Conservation (phyloP, 2,888 invertebrate species). For the Melinaea marsaeus region DNA sequence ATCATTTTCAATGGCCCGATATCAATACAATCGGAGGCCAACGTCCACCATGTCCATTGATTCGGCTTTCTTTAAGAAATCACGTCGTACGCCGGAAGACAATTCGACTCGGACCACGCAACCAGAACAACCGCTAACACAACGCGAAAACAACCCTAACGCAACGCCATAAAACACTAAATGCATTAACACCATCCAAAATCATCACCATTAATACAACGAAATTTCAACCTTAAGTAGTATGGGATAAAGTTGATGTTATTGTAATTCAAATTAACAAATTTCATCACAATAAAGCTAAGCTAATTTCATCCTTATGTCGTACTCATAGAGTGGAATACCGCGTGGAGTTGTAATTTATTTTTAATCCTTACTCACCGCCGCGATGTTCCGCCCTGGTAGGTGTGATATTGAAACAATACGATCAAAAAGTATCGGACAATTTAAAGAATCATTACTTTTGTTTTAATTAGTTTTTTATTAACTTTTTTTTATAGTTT, state of each 20-base stretch:
- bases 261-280: slow-evolving; percentile 2
- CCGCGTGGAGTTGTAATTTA: slow-evolving; percentile 33
- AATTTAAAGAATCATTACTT: too few relatives aligned
- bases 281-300: too few relatives aligned
- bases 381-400: slow-evolving; percentile 66
- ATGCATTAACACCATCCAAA: neutral
- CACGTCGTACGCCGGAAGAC: slow-evolving; percentile 75
- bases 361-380: slow-evolving; percentile 58
- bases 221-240: slow-evolving; percentile 22
- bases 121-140: slow-evolving; percentile 55
- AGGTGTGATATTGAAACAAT: slow-evolving; percentile 42
- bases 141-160: slow-evolving; percentile 37
- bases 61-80: slow-evolving; percentile 74
- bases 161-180: slow-evolving; percentile 2
- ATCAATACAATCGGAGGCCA: slow-evolving; percentile 61
- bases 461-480: too few relatives aligned
- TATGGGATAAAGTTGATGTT: slow-evolving; percentile 32
- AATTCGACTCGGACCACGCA: slow-evolving; percentile 66
- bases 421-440: neutral
- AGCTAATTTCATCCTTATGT: too few relatives aligned
- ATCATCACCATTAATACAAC: slow-evolving; percentile 4
- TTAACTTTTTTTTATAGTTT: neutral
- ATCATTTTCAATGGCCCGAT: slow-evolving; percentile 12
- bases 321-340: too few relatives aligned
- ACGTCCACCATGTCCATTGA: slow-evolving; percentile 73